These are phyloP conservation scores for Mallateleia sp. DNA, from an alignment of 2,888 invertebrate genomes.

Conservation along the genomic window DNA sequence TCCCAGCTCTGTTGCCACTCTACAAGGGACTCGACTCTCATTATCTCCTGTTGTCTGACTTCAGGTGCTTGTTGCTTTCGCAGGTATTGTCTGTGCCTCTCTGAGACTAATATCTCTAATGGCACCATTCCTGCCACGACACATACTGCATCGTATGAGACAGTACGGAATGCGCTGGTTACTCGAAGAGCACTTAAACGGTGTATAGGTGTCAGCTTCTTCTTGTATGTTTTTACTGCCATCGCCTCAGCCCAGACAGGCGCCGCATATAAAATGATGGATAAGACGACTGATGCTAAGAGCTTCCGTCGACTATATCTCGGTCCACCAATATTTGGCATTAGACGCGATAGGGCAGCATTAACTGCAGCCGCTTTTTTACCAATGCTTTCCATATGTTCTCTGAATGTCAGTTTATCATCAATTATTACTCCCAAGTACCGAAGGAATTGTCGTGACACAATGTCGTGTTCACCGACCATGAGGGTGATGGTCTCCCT, in stretches of 20 bases:
- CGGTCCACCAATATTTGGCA: neutral
- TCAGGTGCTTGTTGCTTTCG: too few relatives aligned
- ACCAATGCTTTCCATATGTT: neutral
- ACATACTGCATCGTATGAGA: neutral
- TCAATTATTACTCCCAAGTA: neutral
- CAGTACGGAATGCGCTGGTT: neutral
- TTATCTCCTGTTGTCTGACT: too few relatives aligned
- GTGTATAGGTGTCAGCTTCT: neutral
- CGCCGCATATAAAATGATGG: neutral
- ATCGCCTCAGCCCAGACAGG: neutral
- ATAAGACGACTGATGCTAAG: neutral
- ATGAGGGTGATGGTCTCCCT: slow-evolving; percentile 1
- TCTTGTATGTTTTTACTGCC: neutral
- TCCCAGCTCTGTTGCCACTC: neutral
- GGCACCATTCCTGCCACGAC: neutral
- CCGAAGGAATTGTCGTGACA: neutral
- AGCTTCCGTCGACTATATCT: neutral
- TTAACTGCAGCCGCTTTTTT: neutral
- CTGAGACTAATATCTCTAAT: neutral
- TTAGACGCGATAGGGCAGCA: neutral
- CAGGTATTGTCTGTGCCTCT: too few relatives aligned
- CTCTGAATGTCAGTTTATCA: neutral
- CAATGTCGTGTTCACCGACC: neutral
- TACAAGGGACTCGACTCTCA: too few relatives aligned
- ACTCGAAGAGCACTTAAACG: neutral